Evolutionary conservation across 2,113 vertebrate genomes (phyloP).

Genomic region (Struthidea cinerea): DNA sequence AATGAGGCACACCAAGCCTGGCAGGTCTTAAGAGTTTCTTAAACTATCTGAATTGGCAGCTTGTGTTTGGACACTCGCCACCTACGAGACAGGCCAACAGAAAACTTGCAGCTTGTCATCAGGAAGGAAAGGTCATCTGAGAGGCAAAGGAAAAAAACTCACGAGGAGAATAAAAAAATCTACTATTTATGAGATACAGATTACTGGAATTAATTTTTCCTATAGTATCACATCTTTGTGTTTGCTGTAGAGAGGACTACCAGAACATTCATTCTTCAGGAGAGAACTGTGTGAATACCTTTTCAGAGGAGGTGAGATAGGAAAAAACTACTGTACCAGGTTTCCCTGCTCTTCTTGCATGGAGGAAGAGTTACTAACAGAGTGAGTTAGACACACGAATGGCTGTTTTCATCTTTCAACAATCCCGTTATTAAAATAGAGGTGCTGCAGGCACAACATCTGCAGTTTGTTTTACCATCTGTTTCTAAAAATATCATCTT

Average conservation of each 20-base stretch:
- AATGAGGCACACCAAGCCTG: not conserved
- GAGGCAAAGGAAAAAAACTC: not conserved
- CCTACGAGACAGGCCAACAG: not conserved
- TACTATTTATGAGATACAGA: not conserved
- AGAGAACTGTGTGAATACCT: not conserved
- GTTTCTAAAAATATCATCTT: conserved; percentile 62
- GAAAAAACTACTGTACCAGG: not conserved
- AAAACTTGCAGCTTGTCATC: not conserved
- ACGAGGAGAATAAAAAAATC: not conserved
- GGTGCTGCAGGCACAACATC: conserved; percentile 56
- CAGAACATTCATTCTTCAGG: not conserved
- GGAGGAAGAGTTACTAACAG: not conserved
- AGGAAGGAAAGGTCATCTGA: not conserved
- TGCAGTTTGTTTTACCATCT: conserved; percentile 68
- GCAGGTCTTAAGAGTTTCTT: not conserved
- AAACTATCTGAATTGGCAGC: not conserved
- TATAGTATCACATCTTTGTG: not conserved
- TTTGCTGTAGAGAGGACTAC: not conserved
- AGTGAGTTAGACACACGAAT: not conserved
- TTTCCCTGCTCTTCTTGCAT: not conserved
- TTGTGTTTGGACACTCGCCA: not conserved
- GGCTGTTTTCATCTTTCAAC: conserved; percentile 57
- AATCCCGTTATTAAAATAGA: conserved; percentile 31
- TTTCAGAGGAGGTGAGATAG: not conserved
- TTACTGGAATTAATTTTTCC: not conserved